Evolutionary conservation across 2,113 vertebrate genomes (phyloP).

Genomic region (Bambusicola thoracicus): DNA sequence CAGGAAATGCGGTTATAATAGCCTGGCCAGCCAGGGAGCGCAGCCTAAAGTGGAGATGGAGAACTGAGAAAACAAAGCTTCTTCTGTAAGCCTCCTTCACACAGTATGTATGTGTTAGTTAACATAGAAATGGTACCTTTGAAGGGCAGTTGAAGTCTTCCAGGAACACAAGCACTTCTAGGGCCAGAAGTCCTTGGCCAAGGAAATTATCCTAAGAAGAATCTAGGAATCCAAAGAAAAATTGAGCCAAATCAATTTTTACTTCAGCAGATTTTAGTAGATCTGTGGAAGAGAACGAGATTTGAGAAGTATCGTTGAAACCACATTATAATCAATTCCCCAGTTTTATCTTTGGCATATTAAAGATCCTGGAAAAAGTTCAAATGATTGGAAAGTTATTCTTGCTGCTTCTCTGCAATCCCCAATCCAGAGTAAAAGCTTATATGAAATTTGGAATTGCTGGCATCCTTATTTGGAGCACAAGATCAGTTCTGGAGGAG

Average conservation of each 20-base stretch:
- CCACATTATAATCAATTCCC: neutral
- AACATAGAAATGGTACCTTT: neutral
- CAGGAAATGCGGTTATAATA: neutral
- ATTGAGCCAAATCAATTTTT: neutral
- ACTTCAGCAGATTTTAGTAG: neutral
- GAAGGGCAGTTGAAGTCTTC: neutral
- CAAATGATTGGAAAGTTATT: slow-evolving; percentile 74
- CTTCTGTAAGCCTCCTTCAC: too few species aligned
- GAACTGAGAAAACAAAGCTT: neutral
- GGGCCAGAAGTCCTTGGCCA: neutral
- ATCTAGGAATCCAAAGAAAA: neutral
- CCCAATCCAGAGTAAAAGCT: slow-evolving; percentile 60
- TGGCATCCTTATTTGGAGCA: slow-evolving; percentile 31
- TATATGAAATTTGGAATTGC: slow-evolving; percentile 56
- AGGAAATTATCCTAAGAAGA: neutral
- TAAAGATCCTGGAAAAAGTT: slow-evolving; percentile 80
- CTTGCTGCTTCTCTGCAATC: slow-evolving; percentile 75
- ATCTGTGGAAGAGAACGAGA: neutral
- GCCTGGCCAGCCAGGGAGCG: neutral
- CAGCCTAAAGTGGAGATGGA: neutral
- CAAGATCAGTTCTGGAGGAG: slow-evolving; percentile 57
- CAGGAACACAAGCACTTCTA: neutral
- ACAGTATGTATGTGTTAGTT: neutral
- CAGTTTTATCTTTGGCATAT: neutral
- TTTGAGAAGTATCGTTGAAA: neutral